These are phyloP conservation scores for Melinaea menophilus DNA, from an alignment of 2,888 invertebrate species.

Conservation along the genomic window DNA sequence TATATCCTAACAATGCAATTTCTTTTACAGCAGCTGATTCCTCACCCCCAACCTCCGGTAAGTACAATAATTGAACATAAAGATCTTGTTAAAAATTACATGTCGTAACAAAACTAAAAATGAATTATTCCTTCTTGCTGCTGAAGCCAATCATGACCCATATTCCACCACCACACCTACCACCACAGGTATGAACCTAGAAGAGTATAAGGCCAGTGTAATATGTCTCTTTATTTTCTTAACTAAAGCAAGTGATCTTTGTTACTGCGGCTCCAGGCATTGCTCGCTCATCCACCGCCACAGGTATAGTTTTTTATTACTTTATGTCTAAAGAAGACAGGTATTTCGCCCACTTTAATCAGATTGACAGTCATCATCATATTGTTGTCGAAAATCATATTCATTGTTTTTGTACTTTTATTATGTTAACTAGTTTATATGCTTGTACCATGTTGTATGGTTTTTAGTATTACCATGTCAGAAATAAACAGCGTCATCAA, in stretches of 20 bases:
- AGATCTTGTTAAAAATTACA: background rate
- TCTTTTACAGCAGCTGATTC: conserved; percentile 4
- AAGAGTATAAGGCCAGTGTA: background rate
- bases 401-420: no score
- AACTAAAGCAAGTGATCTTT: background rate
- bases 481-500: no score
- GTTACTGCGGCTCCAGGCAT: conserved; percentile 12
- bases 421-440: no score
- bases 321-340: background rate
- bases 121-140: conserved; percentile 3
- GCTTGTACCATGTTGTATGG: no score
- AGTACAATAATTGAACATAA: background rate
- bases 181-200: conserved; percentile 10
- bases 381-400: no score
- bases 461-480: no score
- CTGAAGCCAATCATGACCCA: conserved; percentile 14
- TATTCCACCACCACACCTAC: conserved; percentile 18
- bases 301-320: conserved; percentile 11
- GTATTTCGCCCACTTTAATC: background rate
- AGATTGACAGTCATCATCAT: background rate
- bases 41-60: conserved; percentile 3
- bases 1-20: background rate
- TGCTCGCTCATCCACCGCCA: conserved; percentile 11
- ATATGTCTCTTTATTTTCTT: background rate
- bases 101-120: background rate